Conservation (phyloP, 2,888 invertebrate genomes). For the Coremacera marginata region DNA sequence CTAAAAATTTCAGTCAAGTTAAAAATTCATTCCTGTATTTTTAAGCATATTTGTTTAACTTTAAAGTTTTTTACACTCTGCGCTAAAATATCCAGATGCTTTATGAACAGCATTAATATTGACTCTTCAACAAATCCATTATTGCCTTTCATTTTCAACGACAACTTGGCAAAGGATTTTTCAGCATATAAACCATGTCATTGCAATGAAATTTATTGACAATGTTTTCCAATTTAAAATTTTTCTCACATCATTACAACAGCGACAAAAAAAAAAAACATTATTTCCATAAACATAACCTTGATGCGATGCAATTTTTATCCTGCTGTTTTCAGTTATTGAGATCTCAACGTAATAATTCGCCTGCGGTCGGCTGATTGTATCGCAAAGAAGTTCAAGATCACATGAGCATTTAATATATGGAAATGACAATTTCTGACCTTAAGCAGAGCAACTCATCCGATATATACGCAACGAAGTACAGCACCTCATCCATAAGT, state of each 20-base stretch:
- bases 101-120: no score
- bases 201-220: not conserved
- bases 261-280: not conserved
- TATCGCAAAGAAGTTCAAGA: constrained; percentile 30
- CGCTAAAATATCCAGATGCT: no score
- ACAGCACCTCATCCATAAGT: not conserved
- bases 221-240: not conserved
- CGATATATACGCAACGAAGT: not conserved
- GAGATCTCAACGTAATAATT: constrained; percentile 31
- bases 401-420: constrained; percentile 12
- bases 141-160: no score
- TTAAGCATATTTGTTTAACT: no score
- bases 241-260: not conserved
- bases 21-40: no score
- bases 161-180: no score
- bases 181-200: not conserved
- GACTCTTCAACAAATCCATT: no score
- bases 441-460: not conserved
- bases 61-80: no score
- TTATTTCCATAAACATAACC: constrained; percentile 7
- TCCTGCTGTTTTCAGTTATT: constrained; percentile 29
- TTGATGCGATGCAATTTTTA: constrained; percentile 8
- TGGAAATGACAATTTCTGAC: constrained; percentile 27
- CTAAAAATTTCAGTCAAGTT: no score
- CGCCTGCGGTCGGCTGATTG: constrained; percentile 10